Percentiles rank a stretch among this genome's conserved stretches.
phyloP scores from a whole-genome alignment of 1,140 invertebrate genomes.

The Cydia strobilella region DNA sequence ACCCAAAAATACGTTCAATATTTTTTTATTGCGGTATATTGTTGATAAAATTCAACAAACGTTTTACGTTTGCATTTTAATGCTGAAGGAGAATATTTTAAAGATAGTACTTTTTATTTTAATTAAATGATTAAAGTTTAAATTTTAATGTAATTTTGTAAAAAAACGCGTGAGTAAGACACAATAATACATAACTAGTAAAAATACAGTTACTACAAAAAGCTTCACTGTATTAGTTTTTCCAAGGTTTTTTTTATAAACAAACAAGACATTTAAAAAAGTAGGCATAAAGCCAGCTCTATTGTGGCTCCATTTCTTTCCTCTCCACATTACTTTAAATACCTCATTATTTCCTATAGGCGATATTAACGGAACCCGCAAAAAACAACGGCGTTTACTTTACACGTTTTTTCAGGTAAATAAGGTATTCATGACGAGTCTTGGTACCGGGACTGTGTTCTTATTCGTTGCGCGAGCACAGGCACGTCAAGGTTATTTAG shows the following conservation, averaged over 20 bases:
- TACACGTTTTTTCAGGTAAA: slow-evolving; percentile 22
- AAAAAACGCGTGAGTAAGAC: too few relatives aligned
- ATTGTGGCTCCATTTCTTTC: neutral
- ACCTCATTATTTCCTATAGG: neutral
- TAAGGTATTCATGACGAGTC: slow-evolving; percentile 31
- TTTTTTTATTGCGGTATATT: too few relatives aligned
- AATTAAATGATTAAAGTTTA: too few relatives aligned
- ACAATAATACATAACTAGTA: too few relatives aligned
- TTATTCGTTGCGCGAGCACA: neutral
- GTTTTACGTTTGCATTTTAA: too few relatives aligned
- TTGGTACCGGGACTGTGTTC: neutral
- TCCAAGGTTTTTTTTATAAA: neutral
- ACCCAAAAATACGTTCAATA: too few relatives aligned
- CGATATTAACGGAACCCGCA: slow-evolving; percentile 21
- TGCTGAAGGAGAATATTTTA: too few relatives aligned
- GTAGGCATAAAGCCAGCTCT: neutral
- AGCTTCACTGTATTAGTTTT: too few relatives aligned
- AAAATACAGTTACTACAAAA: too few relatives aligned
- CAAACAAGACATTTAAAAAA: neutral
- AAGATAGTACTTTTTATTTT: too few relatives aligned
- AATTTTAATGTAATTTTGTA: too few relatives aligned
- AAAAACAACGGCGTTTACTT: slow-evolving; percentile 13
- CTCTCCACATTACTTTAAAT: neutral
- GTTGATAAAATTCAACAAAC: too few relatives aligned
- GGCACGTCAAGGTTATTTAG: neutral